Base-by-base conservation (phyloP, 2,888 invertebrate species). In the Eurois occulta region DNA sequence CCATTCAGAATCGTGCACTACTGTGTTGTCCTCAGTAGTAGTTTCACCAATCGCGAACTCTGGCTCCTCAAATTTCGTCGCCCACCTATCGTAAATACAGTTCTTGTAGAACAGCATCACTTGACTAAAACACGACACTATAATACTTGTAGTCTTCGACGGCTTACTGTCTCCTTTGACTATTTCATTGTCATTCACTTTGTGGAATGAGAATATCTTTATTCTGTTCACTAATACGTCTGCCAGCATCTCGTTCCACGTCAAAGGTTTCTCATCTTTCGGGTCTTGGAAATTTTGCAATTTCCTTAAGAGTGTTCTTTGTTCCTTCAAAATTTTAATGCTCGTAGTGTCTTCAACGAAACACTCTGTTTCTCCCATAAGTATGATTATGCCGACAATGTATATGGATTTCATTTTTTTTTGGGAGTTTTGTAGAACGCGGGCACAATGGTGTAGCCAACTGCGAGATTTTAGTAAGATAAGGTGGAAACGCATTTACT, bases 231-330 rank as follows among this genome's bases (percentile, higher is more conserved):
- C 94, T 82, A 96, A 90, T 77, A 94, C 93, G 82, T 94, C 93
- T 10, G 96, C 96, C 58, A 96, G 86, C 77, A 96, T 92, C 83
- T 95, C 94, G 90, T 95, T 95, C 96, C 95, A 96, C 75, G 93
- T 91, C 80, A 91, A 87, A 74, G 92, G 91, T 87, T 93, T 92
- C 72, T 92, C 92, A 73, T 90, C 90, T 77, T 87, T 87, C n/a
- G 87, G 73, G 65, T 90, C 88, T 89, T 93, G 90, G 81, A 92
- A 89, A 90, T 92, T 94, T 88, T 94, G 94, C 91, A 95, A 93
- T 94, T 94, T 95, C 81, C 94, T 93, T 91, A 94, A 93, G 81
- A 95, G 92, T 88, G 91, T 90, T 86, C 88, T 92, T 92, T 94
- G 92, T 94, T 91, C 91, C 78, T 87, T 81, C 55, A 85, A 86